Evolutionary conservation across 2,888 invertebrate species (phyloP), one percentile per base, ranked within the genome.

Genomic region (Hypercompe scribonia): DNA sequence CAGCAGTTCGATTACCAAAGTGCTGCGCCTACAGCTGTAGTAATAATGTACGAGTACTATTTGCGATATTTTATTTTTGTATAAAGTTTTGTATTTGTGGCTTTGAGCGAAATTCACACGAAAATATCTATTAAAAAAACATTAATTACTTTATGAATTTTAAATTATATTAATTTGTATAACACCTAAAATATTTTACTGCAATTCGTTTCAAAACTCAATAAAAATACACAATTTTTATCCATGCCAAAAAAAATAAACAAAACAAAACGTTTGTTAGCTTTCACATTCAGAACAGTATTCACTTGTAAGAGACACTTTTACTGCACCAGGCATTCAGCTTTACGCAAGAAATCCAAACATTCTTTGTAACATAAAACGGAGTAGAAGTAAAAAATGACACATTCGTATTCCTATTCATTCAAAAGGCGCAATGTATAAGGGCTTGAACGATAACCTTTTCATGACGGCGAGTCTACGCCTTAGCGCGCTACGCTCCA

Each of bases 361-460:
- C 90, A 90, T 83, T 88, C 90, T 92, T 91, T 90, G 89, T 90
- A 90, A 90, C 86, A 88, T 90, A 92, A 84, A 93, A 93, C 90
- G 89, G 88, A 91, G 90, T 89, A 89, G 87, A 88, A 87, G 88
- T 88, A 91, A 89, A 91, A 91, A 90, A 91, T 92, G 92, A 92
- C 90, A 91, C 93, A 94, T 91, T 92, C 91, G 90, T 90, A 92
- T 89, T 90, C 87, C 89, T 92, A 90, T 93, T 93, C 92, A 92
- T 87, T 90, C 90, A 92, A 92, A 93, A 93, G 91, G 92, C 92
- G 92, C 90, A 91, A 90, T 90, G 93, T 89, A 92, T 93, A 93
- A 93, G 89, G 89, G 93, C 88, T 92, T 91, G 89, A 90, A 86
- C 83, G 88, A 91, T 91, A 92, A 93, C 93, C 94, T 94, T 93